Evolutionary conservation across 2,797 vertebrate species (phyloP).

Genomic region (Liasis olivaceus): DNA sequence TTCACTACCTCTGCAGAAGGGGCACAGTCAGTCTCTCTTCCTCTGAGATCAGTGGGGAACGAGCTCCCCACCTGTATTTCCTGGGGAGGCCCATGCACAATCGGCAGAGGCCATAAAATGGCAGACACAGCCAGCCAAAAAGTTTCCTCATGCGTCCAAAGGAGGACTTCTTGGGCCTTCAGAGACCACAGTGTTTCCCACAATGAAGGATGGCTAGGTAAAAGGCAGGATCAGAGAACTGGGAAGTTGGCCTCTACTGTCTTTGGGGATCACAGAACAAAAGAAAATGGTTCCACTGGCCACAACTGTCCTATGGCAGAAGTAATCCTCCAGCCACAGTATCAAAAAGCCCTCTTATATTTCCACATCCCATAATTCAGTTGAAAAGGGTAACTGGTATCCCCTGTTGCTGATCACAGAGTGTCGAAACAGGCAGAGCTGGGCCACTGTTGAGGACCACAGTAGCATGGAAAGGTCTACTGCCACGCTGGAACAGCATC

Average conservation of each 20-base stretch:
- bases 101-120: background rate
- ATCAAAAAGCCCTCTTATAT: background rate
- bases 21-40: background rate
- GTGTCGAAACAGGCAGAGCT: background rate
- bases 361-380: background rate
- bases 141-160: background rate
- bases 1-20: background rate
- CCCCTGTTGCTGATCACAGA: background rate
- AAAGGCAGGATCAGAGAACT: background rate
- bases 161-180: background rate
- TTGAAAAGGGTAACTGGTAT: too few relatives aligned
- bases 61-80: background rate
- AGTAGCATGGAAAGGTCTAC: background rate
- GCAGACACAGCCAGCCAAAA: background rate
- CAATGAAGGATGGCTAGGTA: background rate
- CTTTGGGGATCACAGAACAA: background rate
- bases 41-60: background rate
- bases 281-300: background rate
- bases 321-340: background rate
- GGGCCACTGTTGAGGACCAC: background rate
- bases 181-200: background rate
- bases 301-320: background rate
- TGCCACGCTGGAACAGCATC: background rate
- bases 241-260: background rate
- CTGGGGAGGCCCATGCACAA: background rate